Evolutionary conservation across 2,797 vertebrate genomes (phyloP).

Genomic region (Corythornis leucogaster): DNA sequence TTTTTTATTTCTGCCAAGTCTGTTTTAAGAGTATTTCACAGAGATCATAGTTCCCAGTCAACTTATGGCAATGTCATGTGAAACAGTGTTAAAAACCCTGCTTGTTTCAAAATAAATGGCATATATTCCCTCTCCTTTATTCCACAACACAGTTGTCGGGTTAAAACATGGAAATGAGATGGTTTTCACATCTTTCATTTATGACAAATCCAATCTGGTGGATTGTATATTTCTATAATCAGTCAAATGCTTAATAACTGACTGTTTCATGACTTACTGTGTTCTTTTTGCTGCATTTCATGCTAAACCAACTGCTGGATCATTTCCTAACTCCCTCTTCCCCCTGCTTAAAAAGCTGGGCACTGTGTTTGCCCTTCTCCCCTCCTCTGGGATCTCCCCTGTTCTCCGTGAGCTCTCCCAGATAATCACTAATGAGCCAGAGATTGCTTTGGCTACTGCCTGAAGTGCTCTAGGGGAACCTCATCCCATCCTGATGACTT

Average conservation of each 20-base stretch:
- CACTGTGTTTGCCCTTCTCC: not conserved
- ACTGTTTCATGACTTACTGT: not conserved
- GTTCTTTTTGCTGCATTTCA: not conserved
- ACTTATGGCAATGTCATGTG: not conserved
- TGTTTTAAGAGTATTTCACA: not conserved
- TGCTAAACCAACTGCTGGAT: not conserved
- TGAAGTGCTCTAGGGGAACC: slow-evolving; percentile 19
- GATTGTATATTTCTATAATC: not conserved
- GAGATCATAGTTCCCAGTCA: not conserved
- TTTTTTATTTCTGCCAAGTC: not conserved
- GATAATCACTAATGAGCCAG: slow-evolving; percentile 42
- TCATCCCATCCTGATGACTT: slow-evolving; percentile 8
- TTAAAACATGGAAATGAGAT: not conserved
- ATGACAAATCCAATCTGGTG: not conserved
- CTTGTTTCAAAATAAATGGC: not conserved
- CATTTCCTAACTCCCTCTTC: not conserved
- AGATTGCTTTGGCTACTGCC: slow-evolving; percentile 30
- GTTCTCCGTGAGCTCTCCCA: not conserved
- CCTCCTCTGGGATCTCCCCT: not conserved
- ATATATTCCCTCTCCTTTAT: not conserved
- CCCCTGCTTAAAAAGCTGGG: not conserved
- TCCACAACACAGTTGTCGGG: not conserved
- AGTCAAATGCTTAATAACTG: not conserved
- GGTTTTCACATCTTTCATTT: not conserved
- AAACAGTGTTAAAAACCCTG: not conserved